Conservation (phyloP, 2,113 vertebrate genomes). For the Festucalex cinctus region DNA sequence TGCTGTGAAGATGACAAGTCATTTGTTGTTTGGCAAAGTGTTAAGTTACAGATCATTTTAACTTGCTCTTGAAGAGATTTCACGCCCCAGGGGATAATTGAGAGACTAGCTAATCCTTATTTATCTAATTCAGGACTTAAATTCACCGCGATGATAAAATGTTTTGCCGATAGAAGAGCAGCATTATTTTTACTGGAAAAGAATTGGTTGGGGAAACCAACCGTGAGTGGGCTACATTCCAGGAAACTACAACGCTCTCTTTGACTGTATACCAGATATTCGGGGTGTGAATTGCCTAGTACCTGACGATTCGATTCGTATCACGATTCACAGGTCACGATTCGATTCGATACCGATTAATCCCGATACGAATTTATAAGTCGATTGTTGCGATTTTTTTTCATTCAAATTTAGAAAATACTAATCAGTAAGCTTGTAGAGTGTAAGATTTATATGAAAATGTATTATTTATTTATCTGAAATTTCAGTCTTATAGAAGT, state of each 20-base stretch:
- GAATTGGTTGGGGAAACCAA: neutral
- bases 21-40: slow-evolving; percentile 20
- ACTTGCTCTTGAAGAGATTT: slow-evolving; percentile 17
- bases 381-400: too few species aligned
- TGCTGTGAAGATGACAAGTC: neutral
- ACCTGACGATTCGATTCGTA: too few species aligned
- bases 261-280: neutral
- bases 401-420: too few species aligned
- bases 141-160: neutral
- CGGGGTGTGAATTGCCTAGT: too few species aligned
- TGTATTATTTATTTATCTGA: too few species aligned
- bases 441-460: too few species aligned
- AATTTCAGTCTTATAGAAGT: too few species aligned
- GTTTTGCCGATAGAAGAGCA: neutral
- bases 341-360: too few species aligned
- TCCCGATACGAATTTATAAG: too few species aligned
- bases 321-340: too few species aligned
- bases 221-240: neutral
- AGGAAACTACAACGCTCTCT: neutral
- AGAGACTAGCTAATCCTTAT: slow-evolving; percentile 46
- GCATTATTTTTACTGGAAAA: neutral
- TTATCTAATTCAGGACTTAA: slow-evolving; percentile 33
- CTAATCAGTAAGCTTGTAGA: too few species aligned
- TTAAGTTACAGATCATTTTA: neutral
- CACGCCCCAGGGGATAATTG: slow-evolving; percentile 38